phyloP scores from a whole-genome alignment of 2,797 vertebrate species.

The Thunnus albacares region DNA sequence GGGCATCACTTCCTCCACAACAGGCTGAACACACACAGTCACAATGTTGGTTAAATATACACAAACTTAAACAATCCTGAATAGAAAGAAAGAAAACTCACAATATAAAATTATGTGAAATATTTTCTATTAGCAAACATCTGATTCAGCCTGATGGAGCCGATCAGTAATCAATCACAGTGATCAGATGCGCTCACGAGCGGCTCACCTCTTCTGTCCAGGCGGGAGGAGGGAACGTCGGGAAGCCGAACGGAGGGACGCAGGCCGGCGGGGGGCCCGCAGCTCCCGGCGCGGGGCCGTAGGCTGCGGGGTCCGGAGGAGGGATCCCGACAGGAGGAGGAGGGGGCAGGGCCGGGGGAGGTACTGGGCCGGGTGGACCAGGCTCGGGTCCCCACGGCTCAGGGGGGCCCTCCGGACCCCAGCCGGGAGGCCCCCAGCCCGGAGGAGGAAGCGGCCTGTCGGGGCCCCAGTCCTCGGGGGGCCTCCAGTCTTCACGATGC shows the following conservation, averaged over 20 bases:
- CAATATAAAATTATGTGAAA: too few species aligned
- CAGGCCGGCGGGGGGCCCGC: conserved; percentile 40
- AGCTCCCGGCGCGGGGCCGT: not conserved
- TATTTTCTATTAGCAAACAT: too few species aligned
- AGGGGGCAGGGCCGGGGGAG: not conserved
- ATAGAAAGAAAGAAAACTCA: not conserved
- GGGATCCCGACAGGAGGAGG: conserved; percentile 13
- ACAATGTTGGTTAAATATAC: too few species aligned
- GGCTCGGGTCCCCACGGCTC: conserved; percentile 53
- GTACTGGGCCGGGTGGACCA: not conserved
- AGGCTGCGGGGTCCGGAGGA: conserved; percentile 46
- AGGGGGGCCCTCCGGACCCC: conserved; percentile 36
- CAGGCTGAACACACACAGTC: conserved; percentile 33
- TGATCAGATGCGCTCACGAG: too few species aligned
- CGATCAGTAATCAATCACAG: not conserved
- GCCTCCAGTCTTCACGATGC: conserved; percentile 26
- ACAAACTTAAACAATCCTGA: too few species aligned
- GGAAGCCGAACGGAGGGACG: conserved; percentile 32
- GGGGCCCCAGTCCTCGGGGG: conserved; percentile 11
- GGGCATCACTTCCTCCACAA: conserved; percentile 56
- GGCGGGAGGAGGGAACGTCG: conserved; percentile 32
- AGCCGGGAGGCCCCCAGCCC: conserved; percentile 31
- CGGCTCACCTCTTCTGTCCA: conserved; percentile 73
- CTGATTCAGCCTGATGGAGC: too few species aligned
- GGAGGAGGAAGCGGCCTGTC: conserved; percentile 13